A percentile compares a stretch with the other conserved stretches of the same genome.
phyloP scores from a whole-genome alignment of 2,113 vertebrate species.

The Castor canadensis region DNA sequence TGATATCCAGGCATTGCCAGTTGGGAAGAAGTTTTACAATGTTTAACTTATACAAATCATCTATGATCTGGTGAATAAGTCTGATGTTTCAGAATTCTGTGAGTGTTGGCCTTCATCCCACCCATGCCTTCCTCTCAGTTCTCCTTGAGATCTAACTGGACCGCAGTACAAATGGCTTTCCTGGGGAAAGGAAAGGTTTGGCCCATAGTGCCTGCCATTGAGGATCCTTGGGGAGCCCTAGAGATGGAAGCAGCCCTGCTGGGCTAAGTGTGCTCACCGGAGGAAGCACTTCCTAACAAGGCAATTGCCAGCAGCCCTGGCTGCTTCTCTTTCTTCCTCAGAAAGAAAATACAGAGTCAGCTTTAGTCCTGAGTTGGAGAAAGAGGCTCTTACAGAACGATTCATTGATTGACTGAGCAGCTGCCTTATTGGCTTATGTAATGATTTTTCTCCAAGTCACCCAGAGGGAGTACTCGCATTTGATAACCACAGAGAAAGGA shows the following conservation, averaged over 20 bases:
- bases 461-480: background rate
- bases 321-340: background rate
- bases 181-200: background rate
- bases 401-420: background rate
- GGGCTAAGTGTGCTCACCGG: background rate
- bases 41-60: background rate
- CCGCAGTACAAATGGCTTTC: background rate
- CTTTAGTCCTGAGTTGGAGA: background rate
- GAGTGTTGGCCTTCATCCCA: background rate
- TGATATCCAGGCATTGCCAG: background rate
- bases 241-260: background rate
- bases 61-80: background rate
- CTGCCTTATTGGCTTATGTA: background rate
- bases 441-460: conserved; percentile 25
- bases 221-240: background rate
- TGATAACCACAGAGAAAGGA: background rate
- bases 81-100: background rate
- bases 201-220: rapidly evolving
- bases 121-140: background rate
- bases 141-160: background rate
- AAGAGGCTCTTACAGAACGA: background rate
- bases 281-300: background rate
- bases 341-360: background rate
- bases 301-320: background rate
- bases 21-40: background rate